phyloP scores from a whole-genome alignment of 2,888 invertebrate species.

The Endotricha flammealis region DNA sequence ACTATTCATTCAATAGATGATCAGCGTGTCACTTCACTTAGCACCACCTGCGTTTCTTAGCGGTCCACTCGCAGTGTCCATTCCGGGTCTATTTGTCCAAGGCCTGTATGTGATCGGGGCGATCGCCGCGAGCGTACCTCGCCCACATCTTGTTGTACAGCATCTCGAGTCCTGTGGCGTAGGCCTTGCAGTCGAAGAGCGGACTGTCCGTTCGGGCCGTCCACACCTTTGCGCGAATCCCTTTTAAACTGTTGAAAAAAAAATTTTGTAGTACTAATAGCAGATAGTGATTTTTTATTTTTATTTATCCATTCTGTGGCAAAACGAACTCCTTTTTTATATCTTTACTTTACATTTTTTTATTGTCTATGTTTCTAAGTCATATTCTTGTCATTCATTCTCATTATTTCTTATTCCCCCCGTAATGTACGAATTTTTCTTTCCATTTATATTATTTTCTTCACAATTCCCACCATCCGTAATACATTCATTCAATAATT shows the following conservation, averaged over 20 bases:
- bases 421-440: no score
- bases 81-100: slow-evolving; percentile 46
- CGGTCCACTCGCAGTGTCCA: slow-evolving; percentile 15
- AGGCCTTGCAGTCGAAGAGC: slow-evolving; percentile 95
- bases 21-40: slow-evolving; percentile 20
- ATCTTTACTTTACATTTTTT: no score
- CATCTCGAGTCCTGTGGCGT: slow-evolving; percentile 94
- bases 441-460: no score
- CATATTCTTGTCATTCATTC: no score
- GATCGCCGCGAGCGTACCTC: slow-evolving; percentile 85
- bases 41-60: slow-evolving; percentile 38
- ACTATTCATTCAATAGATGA: no score
- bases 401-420: no score
- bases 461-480: no score
- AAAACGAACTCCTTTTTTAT: no score
- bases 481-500: neutral
- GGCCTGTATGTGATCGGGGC: slow-evolving; percentile 87
- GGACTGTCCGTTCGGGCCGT: slow-evolving; percentile 92
- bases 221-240: slow-evolving; percentile 97
- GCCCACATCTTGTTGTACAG: slow-evolving; percentile 96
- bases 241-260: slow-evolving; percentile 83
- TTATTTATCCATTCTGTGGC: no score
- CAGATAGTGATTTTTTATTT: neutral
- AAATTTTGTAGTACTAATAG: neutral
- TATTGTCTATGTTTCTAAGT: no score